Base-by-base conservation (phyloP, 2,113 vertebrate species). In the Stegastes partitus region DNA sequence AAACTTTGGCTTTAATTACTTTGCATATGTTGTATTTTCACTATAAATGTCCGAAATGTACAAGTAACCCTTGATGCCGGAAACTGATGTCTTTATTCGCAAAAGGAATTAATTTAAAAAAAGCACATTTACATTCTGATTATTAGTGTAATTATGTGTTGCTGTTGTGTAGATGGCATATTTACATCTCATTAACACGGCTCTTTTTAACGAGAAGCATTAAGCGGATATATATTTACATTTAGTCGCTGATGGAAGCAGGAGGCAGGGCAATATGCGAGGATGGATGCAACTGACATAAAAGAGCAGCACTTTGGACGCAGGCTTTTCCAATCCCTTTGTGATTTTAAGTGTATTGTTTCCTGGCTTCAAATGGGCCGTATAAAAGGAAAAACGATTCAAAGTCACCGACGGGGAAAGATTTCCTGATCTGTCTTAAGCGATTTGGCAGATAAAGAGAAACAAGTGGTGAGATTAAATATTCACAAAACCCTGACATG, bases 391-490 rank as follows among this genome's bases (percentile, higher is more conserved):
- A 7, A n/a, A 92, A 86, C 90, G 53, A 90, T 88, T 82, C 75
- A 62, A 82, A 92, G 87, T 82, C 87, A 88, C 65, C 47, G 75
- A 87, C 31, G 28, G 53, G 66, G 44, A 77, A 86, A 83, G 61
- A 83, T 83, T 79, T 84, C 74, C 66, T 67, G 76, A 92, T 91
- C 81, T 85, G 83, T 89, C 72, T 92, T 85, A 37, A 67, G 79
- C 74, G 81, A 90, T 78, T 70, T 66, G 67, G 68, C 45, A 85
- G 91, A 93, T 90, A 88, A 92, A 94, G 92, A 83, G 71, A 93
- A 92, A 93, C 81, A 90, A 91, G 88, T 23, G 55, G 84, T 37
- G 50, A 31, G 74, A 93, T 95, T 84, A 94, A 95, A 93, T 93
- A 95, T 94, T 95, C 87, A 95, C 34, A 55, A 89, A 90, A 79